A percentile compares a stretch with the other conserved stretches of the same genome.
These are phyloP conservation scores for Axis porcinus DNA, from an alignment of 2,113 vertebrate genomes.

Conservation along the genomic window DNA sequence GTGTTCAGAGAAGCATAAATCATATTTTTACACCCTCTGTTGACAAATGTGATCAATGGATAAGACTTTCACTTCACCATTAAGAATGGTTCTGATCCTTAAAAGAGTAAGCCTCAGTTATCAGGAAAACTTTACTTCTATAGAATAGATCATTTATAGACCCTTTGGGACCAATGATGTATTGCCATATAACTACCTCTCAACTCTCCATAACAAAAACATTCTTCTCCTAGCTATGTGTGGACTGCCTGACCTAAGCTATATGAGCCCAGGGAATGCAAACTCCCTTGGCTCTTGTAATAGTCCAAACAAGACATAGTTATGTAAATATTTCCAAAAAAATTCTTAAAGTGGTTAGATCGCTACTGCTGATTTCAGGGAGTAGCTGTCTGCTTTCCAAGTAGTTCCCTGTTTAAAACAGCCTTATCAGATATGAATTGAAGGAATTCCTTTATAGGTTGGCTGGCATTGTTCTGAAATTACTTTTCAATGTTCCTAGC, in stretches of 20 bases:
- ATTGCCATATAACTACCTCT: slow-evolving; percentile 38
- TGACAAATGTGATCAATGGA: slow-evolving; percentile 27
- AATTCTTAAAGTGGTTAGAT: neutral
- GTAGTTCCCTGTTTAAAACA: slow-evolving; percentile 31
- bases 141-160: slow-evolving; percentile 29
- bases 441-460: slow-evolving; percentile 5
- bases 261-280: neutral
- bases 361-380: neutral
- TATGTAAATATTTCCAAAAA: neutral
- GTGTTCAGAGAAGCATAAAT: slow-evolving; percentile 32
- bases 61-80: slow-evolving; percentile 24
- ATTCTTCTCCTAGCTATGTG: neutral
- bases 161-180: slow-evolving; percentile 26
- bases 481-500: neutral
- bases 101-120: slow-evolving; percentile 13
- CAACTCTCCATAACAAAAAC: neutral
- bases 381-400: neutral
- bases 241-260: neutral
- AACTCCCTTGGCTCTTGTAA: slow-evolving; percentile 21
- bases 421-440: neutral
- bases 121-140: slow-evolving; percentile 31
- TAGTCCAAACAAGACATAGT: neutral
- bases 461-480: neutral
- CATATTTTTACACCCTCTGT: slow-evolving; percentile 25
- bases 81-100: slow-evolving; percentile 41